Evolutionary conservation across 1,140 invertebrate genomes (phyloP), one percentile per base, ranked within the genome.

Genomic region (Nasonia giraulti): DNA sequence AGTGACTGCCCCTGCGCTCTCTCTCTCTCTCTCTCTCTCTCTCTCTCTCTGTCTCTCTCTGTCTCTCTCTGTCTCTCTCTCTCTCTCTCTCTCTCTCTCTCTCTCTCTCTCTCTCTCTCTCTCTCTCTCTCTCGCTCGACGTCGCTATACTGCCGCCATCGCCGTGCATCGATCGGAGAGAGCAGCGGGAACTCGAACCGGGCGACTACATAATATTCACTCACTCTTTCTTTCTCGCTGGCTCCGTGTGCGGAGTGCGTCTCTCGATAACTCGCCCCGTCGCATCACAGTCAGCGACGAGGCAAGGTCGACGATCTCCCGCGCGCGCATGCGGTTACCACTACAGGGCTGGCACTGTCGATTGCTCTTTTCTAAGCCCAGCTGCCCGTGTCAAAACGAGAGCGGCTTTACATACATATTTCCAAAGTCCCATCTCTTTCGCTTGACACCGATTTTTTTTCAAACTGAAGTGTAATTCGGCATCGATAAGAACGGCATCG

Each of bases 111-210:
- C 27, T 68, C 81, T 27, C 27, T 50, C 23, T 85, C 40, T 27
- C 1, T 27, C 27, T 27, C 27, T 27, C 27, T 68, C 81, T 27
- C 27, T 50, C 23, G 84, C 40, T 68, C 81, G 68, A 80, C 84
- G 78, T 85, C 40, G 85, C 62, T 84, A 75, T 77, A 84, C 12
- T 37, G 17, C 33, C 84, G 80, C 89, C 88, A 68, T 68, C 27
- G 12, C 1, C 27, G 14, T 50, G n/a, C 79, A 31, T 81, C 80
- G 40, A 37, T 69, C 47, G 27, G 47, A 10, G 44, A 66, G 55
- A 27, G 77, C 55, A 79, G 77, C 20, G 77, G 20, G 62, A n/a
- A 23, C 4, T 10, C 68, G 31, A 74, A 82, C 69, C 80, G 66
- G 40, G 44, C 69, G 71, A 74, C 80, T 82, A 69, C 80, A 74